Evolutionary conservation across 2,113 vertebrate species (phyloP), one percentile per base, ranked within the genome.

Genomic region (Aleadryas rufinucha): DNA sequence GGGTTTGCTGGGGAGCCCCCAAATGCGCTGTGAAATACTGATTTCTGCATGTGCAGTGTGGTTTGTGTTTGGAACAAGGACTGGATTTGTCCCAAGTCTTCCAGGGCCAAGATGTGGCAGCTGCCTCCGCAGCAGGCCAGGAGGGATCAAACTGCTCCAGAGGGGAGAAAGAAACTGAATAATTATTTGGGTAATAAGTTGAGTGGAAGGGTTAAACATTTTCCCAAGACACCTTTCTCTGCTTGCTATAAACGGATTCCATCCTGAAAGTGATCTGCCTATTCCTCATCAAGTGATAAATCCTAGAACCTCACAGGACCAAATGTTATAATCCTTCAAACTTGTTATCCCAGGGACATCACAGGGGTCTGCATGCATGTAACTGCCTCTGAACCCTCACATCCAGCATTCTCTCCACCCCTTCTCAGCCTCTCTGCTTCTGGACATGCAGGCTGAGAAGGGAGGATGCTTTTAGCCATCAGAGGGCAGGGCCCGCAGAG

Each of bases 291-390:
- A 16, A 49, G 16, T 13, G 39, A 75, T 27, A 82, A 90, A 68
- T 26, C 37, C 49, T 64, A 33, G 60, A 82, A 68, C 12, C 10
- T 79, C 33, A 10, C 9, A 45, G 61, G 27, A 56, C 6, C 33
- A 56, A 49, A 31, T 18, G 18, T 8, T 53, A 12, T 13, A 5
- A 0, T 52, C 37, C 28, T 57, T 57, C 42, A 49, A 8, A n/a
- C 12, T 21, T 39, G 26, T 61, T 75, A 27, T 64, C 33, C 35
- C 35, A 20, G 63, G 53, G 30, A 16, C 14, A 28, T 39, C 1
- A 0, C 6, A 20, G 21, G 7, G 53, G 2, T 79, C 59, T 79
- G 21, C 19, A 35, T 0, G 4, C 21, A 4, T 2, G 2, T 5
- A 0, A 27, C 53, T 77, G 50, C 52, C 41, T 6, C 1, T 13